phyloP scores from a whole-genome alignment of 2,113 vertebrate species.

The Neoarius graeffei region DNA sequence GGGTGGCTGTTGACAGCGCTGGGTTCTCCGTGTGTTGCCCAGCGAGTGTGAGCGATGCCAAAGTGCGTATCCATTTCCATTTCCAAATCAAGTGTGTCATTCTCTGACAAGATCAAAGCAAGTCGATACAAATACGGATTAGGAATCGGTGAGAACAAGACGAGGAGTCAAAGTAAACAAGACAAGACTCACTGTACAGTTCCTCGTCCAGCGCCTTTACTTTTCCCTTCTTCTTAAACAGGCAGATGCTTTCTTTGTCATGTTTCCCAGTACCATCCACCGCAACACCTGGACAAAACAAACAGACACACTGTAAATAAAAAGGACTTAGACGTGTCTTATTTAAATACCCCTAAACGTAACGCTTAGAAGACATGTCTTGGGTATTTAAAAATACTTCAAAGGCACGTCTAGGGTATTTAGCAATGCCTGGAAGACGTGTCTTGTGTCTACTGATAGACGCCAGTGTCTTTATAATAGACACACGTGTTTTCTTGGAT shows the following conservation, averaged over 20 bases:
- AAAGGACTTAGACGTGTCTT: no score
- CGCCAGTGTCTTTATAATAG: no score
- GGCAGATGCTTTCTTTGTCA: conserved; percentile 73
- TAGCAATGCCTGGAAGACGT: no score
- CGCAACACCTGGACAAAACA: conserved; percentile 80
- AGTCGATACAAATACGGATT: background rate
- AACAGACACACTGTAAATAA: background rate
- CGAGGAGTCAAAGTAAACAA: background rate
- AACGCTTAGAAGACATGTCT: no score
- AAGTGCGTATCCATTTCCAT: conserved; percentile 86
- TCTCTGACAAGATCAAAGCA: conserved; percentile 73
- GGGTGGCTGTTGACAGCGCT: conserved; percentile 91
- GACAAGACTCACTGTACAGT: conserved; percentile 81
- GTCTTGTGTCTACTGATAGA: no score
- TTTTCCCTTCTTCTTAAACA: conserved; percentile 93
- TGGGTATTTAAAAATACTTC: no score
- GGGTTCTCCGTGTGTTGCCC: conserved; percentile 93
- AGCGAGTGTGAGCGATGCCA: conserved; percentile 93
- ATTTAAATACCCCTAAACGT: no score
- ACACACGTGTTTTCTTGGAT: no score
- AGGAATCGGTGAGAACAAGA: conserved; percentile 1
- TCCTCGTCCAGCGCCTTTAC: conserved; percentile 93
- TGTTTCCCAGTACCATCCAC: conserved; percentile 84
- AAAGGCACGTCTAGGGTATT: no score
- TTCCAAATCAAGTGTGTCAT: conserved; percentile 84